Base-by-base conservation (phyloP, 2,113 vertebrate genomes). In the Phalacrocorax carbo region DNA sequence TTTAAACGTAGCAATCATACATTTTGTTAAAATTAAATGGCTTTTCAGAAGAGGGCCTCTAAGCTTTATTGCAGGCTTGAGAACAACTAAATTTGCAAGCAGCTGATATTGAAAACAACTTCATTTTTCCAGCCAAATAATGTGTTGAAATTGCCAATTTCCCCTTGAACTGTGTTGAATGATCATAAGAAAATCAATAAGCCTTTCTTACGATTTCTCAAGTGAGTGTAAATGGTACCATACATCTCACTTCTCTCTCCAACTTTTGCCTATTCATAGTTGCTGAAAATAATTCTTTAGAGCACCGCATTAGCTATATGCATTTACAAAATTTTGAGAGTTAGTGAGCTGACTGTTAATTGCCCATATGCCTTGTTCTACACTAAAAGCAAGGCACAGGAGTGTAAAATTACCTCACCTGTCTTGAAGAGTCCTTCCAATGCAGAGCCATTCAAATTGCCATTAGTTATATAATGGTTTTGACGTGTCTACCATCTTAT, bases 131-230 rank as follows among this genome's bases (percentile, higher is more conserved):
- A 80, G 85, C 48, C 76, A 91, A 91, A 93, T 68, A 94, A 82
- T 46, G 60, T 95, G 83, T 94, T 96, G 81, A 91, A 96, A 91
- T 95, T 96, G 89, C 91, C 51, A 10, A 89, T 95, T 94, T 93
- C 69, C 78, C 91, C 87, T 95, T 93, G 90, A 96, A 95, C 83
- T 77, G 52, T 93, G 84, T 85, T 92, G 93, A 92, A 95, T 88
- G 93, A 87, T 96, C 73, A 70, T 94, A 90, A 88, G 92, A 91
- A 96, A 94, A 96, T 95, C 94, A 90, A 94, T 97, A 96, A 93
- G 46, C 81, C 64, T 96, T 93, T 85, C 73, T 83, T 71, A 61
- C 1, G 10, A 18, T 90, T 97, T 85, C 71, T 88, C 58, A 76
- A 89, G 54, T 76, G 84, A 86, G 52, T 80, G 68, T 82, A 90